Conservation (phyloP, 2,888 invertebrate genomes). For the Eupithecia pulchellata region DNA sequence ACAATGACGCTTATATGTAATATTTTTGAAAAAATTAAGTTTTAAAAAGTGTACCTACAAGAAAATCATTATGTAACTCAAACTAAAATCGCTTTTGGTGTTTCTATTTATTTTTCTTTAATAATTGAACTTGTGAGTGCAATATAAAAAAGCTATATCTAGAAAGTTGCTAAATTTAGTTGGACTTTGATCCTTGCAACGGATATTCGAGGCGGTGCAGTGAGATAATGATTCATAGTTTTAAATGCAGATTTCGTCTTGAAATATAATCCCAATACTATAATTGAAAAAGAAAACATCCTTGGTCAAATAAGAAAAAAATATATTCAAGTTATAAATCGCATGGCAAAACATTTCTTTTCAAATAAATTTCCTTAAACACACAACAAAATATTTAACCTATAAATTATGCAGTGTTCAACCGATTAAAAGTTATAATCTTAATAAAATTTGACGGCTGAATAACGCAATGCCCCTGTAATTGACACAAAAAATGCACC, state of each 20-base stretch:
- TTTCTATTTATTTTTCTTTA: background rate
- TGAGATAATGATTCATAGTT: constrained; percentile 15
- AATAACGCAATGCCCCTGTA: constrained; percentile 55
- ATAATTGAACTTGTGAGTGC: background rate
- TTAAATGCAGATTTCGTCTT: constrained; percentile 7
- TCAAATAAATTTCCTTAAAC: constrained; percentile 34
- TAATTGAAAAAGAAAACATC: background rate
- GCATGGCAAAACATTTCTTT: background rate
- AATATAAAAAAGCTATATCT: background rate
- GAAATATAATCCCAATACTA: background rate
- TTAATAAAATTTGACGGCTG: constrained; percentile 70
- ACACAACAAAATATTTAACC: constrained; percentile 40
- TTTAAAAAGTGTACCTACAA: too few relatives aligned
- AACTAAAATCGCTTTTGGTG: background rate
- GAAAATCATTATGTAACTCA: background rate
- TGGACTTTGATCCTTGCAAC: constrained; percentile 27
- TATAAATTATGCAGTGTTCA: constrained; percentile 62
- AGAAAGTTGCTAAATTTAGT: background rate
- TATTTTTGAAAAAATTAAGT: too few relatives aligned
- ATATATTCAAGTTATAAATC: background rate
- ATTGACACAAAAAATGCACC: constrained; percentile 80
- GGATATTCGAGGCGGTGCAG: background rate
- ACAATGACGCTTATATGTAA: too few relatives aligned
- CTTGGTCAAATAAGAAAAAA: background rate
- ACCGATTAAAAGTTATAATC: constrained; percentile 67